Conservation (phyloP, 2,113 vertebrate species). For the Petaurus breviceps region DNA sequence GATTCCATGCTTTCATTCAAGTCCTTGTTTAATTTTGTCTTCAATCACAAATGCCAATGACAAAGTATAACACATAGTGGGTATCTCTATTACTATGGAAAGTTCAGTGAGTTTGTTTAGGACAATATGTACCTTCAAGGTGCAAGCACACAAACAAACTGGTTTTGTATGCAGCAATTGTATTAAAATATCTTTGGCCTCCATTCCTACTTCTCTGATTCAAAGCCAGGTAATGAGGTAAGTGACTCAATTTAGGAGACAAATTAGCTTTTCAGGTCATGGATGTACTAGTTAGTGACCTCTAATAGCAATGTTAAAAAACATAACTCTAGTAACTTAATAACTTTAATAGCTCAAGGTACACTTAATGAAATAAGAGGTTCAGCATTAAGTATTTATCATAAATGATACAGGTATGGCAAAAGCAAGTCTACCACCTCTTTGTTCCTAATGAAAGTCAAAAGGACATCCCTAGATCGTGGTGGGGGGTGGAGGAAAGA, state of each 20-base stretch:
- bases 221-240: not conserved
- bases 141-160: not conserved
- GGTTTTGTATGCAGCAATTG: not conserved
- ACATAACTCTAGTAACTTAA: not conserved
- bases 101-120: not conserved
- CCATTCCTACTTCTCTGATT: not conserved
- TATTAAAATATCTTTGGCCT: not conserved
- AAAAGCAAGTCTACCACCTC: not conserved
- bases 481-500: too few relatives aligned
- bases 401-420: not conserved
- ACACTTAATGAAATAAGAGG: constrained; percentile 20
- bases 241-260: not conserved
- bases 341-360: not conserved
- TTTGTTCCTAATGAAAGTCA: not conserved
- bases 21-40: not conserved
- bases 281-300: not conserved
- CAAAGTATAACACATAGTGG: not conserved
- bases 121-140: not conserved
- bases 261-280: not conserved
- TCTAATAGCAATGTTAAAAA: constrained; percentile 2
- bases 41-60: not conserved
- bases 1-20: not conserved
- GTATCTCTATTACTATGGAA: not conserved
- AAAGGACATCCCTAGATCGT: not conserved
- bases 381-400: not conserved